A percentile compares a stretch with the other conserved stretches of the same genome.
phyloP scores from a whole-genome alignment of 2,113 vertebrate species.

The Sapajus apella region DNA sequence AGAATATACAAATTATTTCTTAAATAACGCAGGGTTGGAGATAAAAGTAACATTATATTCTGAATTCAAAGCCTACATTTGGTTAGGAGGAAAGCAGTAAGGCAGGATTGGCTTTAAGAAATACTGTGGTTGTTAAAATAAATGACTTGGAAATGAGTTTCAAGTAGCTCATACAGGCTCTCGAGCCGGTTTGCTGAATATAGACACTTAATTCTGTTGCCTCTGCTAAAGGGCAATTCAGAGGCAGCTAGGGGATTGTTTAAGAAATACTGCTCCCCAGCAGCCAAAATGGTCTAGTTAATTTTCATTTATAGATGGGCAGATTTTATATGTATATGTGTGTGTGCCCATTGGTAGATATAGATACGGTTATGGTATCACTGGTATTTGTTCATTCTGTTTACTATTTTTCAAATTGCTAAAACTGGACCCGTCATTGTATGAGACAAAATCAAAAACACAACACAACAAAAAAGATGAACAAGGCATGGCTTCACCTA shows the following conservation, averaged over 20 bases:
- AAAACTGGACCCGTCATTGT: not conserved
- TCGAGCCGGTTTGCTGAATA: not conserved
- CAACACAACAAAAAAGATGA: not conserved
- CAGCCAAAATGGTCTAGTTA: not conserved
- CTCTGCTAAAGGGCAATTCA: not conserved
- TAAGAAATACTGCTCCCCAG: not conserved
- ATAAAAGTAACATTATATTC: not conserved
- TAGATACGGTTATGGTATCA: too few relatives aligned
- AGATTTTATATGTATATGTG: too few relatives aligned
- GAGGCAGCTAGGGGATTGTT: not conserved
- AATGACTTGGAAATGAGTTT: constrained; percentile 44
- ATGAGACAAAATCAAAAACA: not conserved
- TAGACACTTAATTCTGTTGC: not conserved
- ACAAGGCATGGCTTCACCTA: not conserved
- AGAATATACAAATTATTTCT: not conserved
- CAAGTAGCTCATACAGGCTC: not conserved
- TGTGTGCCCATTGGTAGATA: not conserved
- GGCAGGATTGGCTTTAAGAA: not conserved
- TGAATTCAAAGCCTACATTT: not conserved
- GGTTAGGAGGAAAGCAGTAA: not conserved
- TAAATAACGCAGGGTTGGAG: not conserved
- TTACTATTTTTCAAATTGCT: not conserved
- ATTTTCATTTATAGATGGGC: not conserved
- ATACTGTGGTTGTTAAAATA: constrained; percentile 30
- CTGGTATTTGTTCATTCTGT: not conserved